Evolutionary conservation across 2,113 vertebrate genomes (phyloP), one percentile per base, ranked within the genome.

Genomic region (Cisticola juncidis): DNA sequence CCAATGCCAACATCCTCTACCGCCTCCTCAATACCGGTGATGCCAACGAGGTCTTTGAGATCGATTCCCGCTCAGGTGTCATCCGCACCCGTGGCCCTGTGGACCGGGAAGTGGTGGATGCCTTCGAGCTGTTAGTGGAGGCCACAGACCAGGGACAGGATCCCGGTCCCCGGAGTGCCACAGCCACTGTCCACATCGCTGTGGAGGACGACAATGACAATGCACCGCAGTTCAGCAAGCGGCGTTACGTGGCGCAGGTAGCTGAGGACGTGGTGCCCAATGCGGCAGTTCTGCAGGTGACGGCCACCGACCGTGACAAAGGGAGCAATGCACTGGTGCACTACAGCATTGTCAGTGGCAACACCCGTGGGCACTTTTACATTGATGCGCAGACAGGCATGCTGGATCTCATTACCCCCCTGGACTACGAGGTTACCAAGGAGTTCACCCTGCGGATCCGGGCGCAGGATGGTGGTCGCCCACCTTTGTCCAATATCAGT

Each of bases 131-230:
- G 61, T 83, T 99, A 9, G 99, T 99, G 66, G 98, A 99, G 87
- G 99, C 99, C 1, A 98, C 98, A 3, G 99, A 99, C 61, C 99
- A 99, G 90, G 99, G 99, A 36, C 98, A 98, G 29, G 99, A 99
- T 73, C 99, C 99, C 0, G 98, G 98, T 5, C 98, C 99, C 3
- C 98, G 99, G 51, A 99, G 99, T 2, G 97, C 99, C 70, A 99
- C 99, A 0, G 99, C 99, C 4, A 98, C 98, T 0, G 98, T 99
- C 28, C 94, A 96, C 94, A 99, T 99, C 4, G 23, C 98, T 1
- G 99, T 99, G 90, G 99, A 99, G 89, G 99, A 99, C 0, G 99
- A 99, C 95, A 99, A 99, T 2, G 99, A 99, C 86, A 99, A 99
- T 0, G 98, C 98, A 0, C 99, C 99, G 0, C 99, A 99, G 98